Base-by-base conservation (phyloP, 2,888 invertebrate species). In the Chrysina gloriosa region DNA sequence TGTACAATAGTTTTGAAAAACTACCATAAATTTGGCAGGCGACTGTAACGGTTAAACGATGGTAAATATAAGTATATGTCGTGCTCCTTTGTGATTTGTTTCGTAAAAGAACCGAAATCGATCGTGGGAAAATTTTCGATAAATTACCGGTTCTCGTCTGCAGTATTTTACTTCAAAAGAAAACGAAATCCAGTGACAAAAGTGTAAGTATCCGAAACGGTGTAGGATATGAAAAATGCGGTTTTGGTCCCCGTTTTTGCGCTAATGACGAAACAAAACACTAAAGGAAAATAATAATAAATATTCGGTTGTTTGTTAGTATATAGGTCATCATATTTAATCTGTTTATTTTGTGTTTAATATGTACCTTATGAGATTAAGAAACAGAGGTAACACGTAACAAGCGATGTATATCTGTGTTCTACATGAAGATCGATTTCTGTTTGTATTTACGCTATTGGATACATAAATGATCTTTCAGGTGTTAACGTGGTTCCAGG, bases 221-320 rank as follows among this genome's bases (percentile, higher is more conserved):
- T n/a, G n/a, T n/a, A n/a, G n/a, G n/a, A n/a, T n/a, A n/a, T n/a
- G n/a, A n/a, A n/a, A n/a, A n/a, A n/a, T n/a, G n/a, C n/a, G n/a
- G 11, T 4, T 50, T 50, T 50, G 50, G 50, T 50, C 50, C 50
- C 50, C 50, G 27, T 56, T 56, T 36, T 7, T 29, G n/a, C 39
- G 56, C 23, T 39, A 36, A 56, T 7, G 36, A 56, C 56, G 56
- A 56, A 56, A 56, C 56, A 56, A 56, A 56, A 56, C 56, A 56
- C 56, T 14, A 11, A 56, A 56, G 56, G 56, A 56, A 39, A 56
- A 56, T 19, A 19, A 39, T 6, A 36, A 16, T 1, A 4, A 7
- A 6, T 36, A 9, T 42, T 42, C 42, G 4, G 6, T 16, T 19
- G 6, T 2, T 5, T 42, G 16, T 42, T 5, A 16, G 14, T 16